phyloP scores from a whole-genome alignment of 2,888 invertebrate species.

The Metacarcinus magister region DNA sequence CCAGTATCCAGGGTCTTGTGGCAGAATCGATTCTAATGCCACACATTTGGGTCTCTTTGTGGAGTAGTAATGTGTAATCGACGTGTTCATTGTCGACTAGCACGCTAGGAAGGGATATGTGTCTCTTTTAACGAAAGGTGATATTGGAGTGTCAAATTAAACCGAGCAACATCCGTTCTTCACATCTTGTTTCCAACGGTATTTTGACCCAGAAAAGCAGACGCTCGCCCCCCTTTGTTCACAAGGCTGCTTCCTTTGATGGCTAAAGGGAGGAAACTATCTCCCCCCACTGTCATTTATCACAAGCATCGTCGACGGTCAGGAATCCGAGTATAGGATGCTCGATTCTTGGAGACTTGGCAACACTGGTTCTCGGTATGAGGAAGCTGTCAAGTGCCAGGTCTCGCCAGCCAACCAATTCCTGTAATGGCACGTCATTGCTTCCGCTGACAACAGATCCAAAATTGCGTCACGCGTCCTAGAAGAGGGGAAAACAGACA shows the following conservation, averaged over 20 bases:
- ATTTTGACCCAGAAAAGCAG: not conserved
- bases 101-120: not conserved
- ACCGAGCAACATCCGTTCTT: not conserved
- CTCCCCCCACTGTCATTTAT: not conserved
- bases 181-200: constrained; percentile 1
- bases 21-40: not conserved
- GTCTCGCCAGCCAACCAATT: not conserved
- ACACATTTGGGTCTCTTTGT: not conserved
- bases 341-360: not conserved
- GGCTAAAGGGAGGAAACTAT: not conserved
- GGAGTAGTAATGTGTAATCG: not conserved
- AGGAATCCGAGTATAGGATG: not conserved
- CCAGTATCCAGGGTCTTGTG: not conserved
- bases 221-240: not conserved
- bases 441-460: not conserved
- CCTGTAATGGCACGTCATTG: not conserved
- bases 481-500: not conserved
- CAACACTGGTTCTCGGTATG: constrained; percentile 26
- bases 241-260: not conserved
- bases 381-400: not conserved
- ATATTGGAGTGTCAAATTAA: not conserved
- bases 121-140: not conserved
- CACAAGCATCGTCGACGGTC: not conserved
- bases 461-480: not conserved
- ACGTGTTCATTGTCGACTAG: not conserved